Evolutionary conservation across 2,113 vertebrate genomes (phyloP).

Genomic region (Ochotona curzoniae): DNA sequence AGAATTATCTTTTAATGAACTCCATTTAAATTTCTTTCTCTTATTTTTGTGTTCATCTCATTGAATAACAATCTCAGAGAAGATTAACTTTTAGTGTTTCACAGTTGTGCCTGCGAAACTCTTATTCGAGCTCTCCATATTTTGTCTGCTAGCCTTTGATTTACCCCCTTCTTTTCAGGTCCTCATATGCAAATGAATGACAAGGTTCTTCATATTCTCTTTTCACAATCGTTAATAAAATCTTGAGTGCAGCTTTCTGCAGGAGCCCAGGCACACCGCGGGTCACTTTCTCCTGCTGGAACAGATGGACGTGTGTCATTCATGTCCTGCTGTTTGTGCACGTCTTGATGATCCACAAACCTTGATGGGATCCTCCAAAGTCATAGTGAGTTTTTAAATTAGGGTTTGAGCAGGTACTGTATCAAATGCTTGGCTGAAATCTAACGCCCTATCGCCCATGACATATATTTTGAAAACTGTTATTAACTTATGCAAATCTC

Average conservation of each 20-base stretch:
- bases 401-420: constrained; percentile 53
- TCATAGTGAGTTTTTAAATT: constrained; percentile 78
- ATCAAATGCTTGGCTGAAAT: constrained; percentile 64
- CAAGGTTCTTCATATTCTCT: constrained; percentile 19
- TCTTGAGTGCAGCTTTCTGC: constrained; percentile 24
- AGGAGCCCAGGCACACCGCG: background rate
- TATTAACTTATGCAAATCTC: constrained; percentile 70
- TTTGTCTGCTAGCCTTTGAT: background rate
- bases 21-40: constrained; percentile 33
- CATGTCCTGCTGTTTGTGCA: constrained; percentile 34
- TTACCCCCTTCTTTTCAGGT: background rate
- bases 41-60: constrained; percentile 44
- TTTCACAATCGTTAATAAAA: constrained; percentile 48
- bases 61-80: constrained; percentile 23
- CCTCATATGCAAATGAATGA: background rate
- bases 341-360: constrained; percentile 55
- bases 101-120: background rate
- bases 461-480: constrained; percentile 55
- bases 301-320: constrained; percentile 54
- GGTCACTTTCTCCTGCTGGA: background rate
- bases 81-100: constrained; percentile 31
- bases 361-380: constrained; percentile 45
- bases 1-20: constrained; percentile 69
- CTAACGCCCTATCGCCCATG: background rate
- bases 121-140: constrained; percentile 15